phyloP scores from a whole-genome alignment of 2,888 invertebrate species.

The Epinotia demarniana region DNA sequence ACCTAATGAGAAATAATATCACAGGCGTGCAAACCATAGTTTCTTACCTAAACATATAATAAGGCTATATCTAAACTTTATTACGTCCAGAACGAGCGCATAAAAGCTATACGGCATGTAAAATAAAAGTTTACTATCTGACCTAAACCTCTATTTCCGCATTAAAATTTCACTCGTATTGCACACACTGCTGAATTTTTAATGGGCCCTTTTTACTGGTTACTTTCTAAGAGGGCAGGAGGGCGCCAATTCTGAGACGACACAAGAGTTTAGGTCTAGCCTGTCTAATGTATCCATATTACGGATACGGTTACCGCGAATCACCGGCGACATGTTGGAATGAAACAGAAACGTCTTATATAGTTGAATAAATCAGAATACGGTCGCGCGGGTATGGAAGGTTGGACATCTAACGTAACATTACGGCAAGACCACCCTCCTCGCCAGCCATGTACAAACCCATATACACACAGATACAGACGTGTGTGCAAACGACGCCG shows the following conservation, averaged over 20 bases:
- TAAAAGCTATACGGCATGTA: constrained; percentile 27
- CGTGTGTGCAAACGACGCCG: neutral
- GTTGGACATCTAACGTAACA: constrained; percentile 35
- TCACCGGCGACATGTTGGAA: neutral
- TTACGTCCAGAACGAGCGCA: constrained; percentile 17
- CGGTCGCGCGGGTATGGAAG: constrained; percentile 26
- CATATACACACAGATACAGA: constrained; percentile 4
- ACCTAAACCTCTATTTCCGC: constrained; percentile 33
- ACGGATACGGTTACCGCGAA: neutral
- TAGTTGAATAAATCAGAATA: constrained; percentile 31
- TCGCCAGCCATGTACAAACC: constrained; percentile 24
- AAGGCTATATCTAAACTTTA: constrained; percentile 2
- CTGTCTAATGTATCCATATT: neutral
- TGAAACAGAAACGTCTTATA: constrained; percentile 1
- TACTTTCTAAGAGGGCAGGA: constrained; percentile 25
- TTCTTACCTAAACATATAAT: neutral
- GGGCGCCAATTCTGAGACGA: constrained; percentile 26
- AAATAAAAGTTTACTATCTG: constrained; percentile 28
- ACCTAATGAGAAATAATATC: neutral
- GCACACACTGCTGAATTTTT: constrained; percentile 42
- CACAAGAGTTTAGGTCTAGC: constrained; percentile 4
- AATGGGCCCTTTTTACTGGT: constrained; percentile 38
- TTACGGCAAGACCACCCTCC: constrained; percentile 38
- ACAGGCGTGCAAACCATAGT: neutral
- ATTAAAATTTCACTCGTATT: constrained; percentile 32